A percentile compares a stretch with the other conserved stretches of the same genome.
These are phyloP conservation scores for Drosophila erecta DNA, from an alignment of 1,140 invertebrate genomes.

Conservation along the genomic window DNA sequence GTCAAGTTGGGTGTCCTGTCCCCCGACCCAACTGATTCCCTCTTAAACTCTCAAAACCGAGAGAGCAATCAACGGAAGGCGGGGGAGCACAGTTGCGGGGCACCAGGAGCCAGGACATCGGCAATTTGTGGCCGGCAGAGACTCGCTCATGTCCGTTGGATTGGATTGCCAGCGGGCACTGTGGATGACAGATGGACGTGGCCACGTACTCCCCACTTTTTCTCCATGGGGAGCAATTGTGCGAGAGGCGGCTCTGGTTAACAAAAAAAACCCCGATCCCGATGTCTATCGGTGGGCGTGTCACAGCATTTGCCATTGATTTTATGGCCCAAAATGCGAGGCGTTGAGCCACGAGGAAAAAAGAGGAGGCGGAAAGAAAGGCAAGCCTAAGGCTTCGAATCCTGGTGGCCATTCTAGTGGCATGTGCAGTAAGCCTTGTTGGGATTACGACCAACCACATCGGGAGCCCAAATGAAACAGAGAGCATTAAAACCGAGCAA, in stretches of 20 bases:
- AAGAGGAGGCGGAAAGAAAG: background rate
- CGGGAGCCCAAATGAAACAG: too few species aligned
- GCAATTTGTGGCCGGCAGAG: constrained; percentile 55
- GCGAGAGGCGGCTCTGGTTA: constrained; percentile 21
- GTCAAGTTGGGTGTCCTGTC: constrained; percentile 18
- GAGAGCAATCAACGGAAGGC: constrained; percentile 24
- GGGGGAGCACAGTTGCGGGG: background rate
- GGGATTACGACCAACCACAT: constrained; percentile 15
- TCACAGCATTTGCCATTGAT: constrained; percentile 55
- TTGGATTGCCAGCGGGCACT: constrained; percentile 34
- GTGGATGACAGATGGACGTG: constrained; percentile 57
- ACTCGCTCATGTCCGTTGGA: constrained; percentile 43
- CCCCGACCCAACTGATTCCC: background rate
- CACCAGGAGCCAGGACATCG: constrained; percentile 36
- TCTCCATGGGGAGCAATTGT: constrained; percentile 43
- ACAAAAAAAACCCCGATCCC: background rate
- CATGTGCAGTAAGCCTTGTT: constrained; percentile 17
- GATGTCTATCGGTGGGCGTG: constrained; percentile 47
- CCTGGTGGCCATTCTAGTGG: constrained; percentile 23
- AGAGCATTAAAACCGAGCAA: constrained; percentile 8
- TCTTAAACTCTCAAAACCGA: background rate
- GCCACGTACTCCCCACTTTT: constrained; percentile 2
- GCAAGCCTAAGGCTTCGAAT: constrained; percentile 13
- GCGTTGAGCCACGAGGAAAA: constrained; percentile 26
- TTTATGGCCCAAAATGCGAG: constrained; percentile 44